Evolutionary conservation across 2,888 invertebrate species (phyloP), one percentile per base, ranked within the genome.

Genomic region (Xanthia icteritia): DNA sequence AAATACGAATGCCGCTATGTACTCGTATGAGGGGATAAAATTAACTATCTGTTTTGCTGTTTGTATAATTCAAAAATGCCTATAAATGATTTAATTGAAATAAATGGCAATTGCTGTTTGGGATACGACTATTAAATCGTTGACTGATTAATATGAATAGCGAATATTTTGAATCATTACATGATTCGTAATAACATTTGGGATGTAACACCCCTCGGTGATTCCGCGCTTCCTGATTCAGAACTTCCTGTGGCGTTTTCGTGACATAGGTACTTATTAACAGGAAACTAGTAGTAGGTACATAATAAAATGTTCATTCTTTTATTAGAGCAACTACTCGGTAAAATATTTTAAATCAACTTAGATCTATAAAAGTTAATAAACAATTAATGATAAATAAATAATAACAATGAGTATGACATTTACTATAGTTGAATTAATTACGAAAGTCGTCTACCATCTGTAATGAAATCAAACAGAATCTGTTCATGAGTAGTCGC

Each of bases 381-480:
- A 65, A 68, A 64, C 42, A 58, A 73, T 36, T 8, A 68, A 60
- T n/a, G 13, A 76, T 81, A 75, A 67, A 36, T 61, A 69, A 81
- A 81, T 27, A 78, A 82, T 63, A 76, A 82, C 39, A 64, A 39
- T 45, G 68, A 66, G 23, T 36, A 58, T 69, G 73, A 51, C 69
- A 73, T 58, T 65, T 68, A 58, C 13, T 73, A 56, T 69, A 73
- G 54, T 69, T 77, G n/a, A 69, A 80, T 82, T 75, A 81, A 79
- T 79, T 64, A 79, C 60, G 64, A 76, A 61, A 77, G 23, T 71
- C 60, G 67, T 77, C 76, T 78, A 73, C 67, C 71, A 65, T 61
- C 74, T 77, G 56, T 77, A 81, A 84, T 86, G 79, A 83, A 84
- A 79, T 86, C 85, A 84, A 89, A 86, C 89, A 84, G 87, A 83